Conservation (phyloP, 2,888 invertebrate species). For the Phymatocera aterrima region DNA sequence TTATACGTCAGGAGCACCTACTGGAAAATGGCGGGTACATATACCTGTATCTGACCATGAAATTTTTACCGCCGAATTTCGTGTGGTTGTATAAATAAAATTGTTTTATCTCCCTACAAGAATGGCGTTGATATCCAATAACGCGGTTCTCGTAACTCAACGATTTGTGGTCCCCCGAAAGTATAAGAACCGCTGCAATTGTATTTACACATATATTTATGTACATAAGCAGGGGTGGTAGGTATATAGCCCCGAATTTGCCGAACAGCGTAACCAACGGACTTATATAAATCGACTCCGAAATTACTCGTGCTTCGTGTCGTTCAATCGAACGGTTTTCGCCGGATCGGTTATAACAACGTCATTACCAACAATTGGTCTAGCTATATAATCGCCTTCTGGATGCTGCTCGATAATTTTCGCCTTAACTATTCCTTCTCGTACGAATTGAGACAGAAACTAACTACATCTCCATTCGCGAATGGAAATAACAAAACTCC, state of each 20-base stretch:
- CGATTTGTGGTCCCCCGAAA: slow-evolving; percentile 27
- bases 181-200: slow-evolving; percentile 1
- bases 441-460: not conserved
- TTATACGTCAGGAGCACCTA: not conserved
- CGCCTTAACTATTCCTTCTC: not conserved
- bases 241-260: not conserved
- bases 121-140: slow-evolving; percentile 51
- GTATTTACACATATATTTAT: slow-evolving; percentile 25
- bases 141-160: slow-evolving; percentile 36
- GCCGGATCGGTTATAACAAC: slow-evolving; percentile 16
- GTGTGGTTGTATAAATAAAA: slow-evolving; percentile 10
- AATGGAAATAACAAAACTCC: too few species aligned
- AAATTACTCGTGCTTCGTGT: slow-evolving; percentile 16
- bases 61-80: slow-evolving; percentile 11
- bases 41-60: not conserved
- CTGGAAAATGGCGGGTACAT: not conserved
- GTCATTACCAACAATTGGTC: slow-evolving; percentile 26
- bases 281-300: slow-evolving; percentile 14
- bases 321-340: slow-evolving; percentile 33
- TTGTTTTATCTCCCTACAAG: slow-evolving; percentile 27
- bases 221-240: slow-evolving; percentile 19
- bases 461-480: not conserved
- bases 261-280: not conserved
- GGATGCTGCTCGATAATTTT: not conserved
- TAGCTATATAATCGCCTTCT: not conserved